Conservation (phyloP, 2,888 invertebrate genomes). For the Lysandra coridon region DNA sequence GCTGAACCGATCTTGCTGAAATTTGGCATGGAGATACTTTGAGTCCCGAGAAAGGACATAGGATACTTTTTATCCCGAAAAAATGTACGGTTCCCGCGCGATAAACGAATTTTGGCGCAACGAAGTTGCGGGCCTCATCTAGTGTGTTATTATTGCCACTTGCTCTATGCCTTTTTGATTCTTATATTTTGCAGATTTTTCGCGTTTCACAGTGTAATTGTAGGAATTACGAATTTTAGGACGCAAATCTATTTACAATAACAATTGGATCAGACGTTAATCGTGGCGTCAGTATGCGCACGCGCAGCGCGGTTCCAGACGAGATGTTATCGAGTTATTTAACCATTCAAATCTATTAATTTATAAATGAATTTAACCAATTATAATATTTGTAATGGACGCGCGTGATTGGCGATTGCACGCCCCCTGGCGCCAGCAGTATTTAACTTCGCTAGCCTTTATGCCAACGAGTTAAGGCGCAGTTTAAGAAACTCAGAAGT, state of each 20-base stretch:
- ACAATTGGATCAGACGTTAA: background rate
- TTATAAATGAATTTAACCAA: slow-evolving; percentile 31
- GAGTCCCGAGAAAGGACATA: too few relatives aligned
- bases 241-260: background rate
- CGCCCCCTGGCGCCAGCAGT: slow-evolving; percentile 33
- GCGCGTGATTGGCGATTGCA: slow-evolving; percentile 25
- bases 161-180: too few relatives aligned
- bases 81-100: too few relatives aligned
- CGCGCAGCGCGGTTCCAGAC: slow-evolving; percentile 7
- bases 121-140: too few relatives aligned
- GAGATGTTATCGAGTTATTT: slow-evolving; percentile 20
- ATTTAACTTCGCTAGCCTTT: background rate
- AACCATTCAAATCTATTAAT: slow-evolving; percentile 31
- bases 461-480: background rate
- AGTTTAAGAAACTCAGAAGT: background rate
- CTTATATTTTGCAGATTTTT: too few relatives aligned
- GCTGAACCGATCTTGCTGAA: too few relatives aligned
- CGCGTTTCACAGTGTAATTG: background rate
- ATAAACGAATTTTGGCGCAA: too few relatives aligned
- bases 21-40: too few relatives aligned
- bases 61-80: too few relatives aligned
- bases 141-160: too few relatives aligned
- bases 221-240: background rate
- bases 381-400: slow-evolving; percentile 30
- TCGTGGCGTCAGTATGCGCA: background rate